Base-by-base conservation (phyloP, 2,797 vertebrate species). In the Argyrosomus regius region DNA sequence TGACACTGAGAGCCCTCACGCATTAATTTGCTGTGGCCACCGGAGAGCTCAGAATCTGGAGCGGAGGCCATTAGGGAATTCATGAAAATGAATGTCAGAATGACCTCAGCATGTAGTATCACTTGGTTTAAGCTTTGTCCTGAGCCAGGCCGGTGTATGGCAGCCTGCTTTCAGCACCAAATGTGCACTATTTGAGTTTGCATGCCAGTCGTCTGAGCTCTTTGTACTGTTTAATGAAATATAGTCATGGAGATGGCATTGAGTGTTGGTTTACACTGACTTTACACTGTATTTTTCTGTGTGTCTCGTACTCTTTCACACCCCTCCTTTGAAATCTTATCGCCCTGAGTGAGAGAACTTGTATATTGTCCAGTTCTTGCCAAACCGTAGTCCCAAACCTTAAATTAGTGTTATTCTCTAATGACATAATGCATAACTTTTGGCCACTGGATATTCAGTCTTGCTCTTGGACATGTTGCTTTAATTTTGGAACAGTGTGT, bases 41-140 rank as follows among this genome's bases (percentile, higher is more conserved):
- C 20, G 9, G 91, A 93, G 93, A 92, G 84, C 81, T 77, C 80
- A 65, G 80, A 88, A 94, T 94, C 82, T 93, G 72, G 92, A 93
- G 58, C 91, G 53, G 75, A 56, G 87, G 81, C 81, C 88, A 63
- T 84, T 72, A 64, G 92, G 88, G 91, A 91, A 91, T 92, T 83
- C 75, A 71, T 84, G 74, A 90, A 90, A 92, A 93, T 88, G 81
- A 93, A 90, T 91, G 89, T 93, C 92, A 88, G 78, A 87, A 82
- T 92, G 89, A 94, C 93, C 90, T 94, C 82, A 75, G 60, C 70
- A 35, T 90, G 86, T 79, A 60, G 77, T 83, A 84, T 73, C 49
- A 31, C 35, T 77, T 22, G 46, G 31, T 83, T 82, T 83, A 81
- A 88, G 85, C 85, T 86, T 87, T 88, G 65, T 87, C 82, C 65